A percentile compares a stretch with the other conserved stretches of the same genome.
Conservation (phyloP, 2,797 vertebrate species). For the Mus spretus region DNA sequence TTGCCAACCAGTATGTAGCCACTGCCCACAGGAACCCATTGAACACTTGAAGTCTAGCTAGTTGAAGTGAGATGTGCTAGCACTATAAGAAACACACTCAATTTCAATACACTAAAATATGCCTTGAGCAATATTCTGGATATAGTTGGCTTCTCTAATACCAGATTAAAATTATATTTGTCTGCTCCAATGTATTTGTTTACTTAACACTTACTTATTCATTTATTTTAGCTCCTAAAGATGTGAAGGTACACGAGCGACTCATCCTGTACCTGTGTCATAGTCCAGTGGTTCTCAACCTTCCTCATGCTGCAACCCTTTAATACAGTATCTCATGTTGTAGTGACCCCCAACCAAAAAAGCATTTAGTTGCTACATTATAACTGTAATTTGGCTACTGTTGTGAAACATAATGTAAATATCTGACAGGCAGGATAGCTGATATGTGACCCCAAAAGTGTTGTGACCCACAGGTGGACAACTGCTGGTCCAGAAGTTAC, state of each 20-base stretch:
- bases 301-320: not conserved
- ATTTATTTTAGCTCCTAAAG: not conserved
- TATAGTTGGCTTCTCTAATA: constrained; percentile 1
- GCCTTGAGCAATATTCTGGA: not conserved
- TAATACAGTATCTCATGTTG: not conserved
- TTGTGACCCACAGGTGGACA: not conserved
- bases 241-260: not conserved
- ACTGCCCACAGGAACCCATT: not conserved
- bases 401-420: not conserved
- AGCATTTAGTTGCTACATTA: not conserved
- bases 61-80: not conserved
- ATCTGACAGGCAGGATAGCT: not conserved
- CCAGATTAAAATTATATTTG: not conserved
- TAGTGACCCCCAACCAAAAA: not conserved
- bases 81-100: not conserved
- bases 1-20: not conserved
- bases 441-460: not conserved
- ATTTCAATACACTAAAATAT: not conserved
- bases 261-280: not conserved
- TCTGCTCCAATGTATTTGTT: not conserved
- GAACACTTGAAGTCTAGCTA: not conserved
- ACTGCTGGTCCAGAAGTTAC: not conserved
- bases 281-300: not conserved
- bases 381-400: not conserved
- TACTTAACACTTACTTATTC: not conserved